Conservation (phyloP, 2,888 invertebrate species). For the Malthinus seriepunctatus region DNA sequence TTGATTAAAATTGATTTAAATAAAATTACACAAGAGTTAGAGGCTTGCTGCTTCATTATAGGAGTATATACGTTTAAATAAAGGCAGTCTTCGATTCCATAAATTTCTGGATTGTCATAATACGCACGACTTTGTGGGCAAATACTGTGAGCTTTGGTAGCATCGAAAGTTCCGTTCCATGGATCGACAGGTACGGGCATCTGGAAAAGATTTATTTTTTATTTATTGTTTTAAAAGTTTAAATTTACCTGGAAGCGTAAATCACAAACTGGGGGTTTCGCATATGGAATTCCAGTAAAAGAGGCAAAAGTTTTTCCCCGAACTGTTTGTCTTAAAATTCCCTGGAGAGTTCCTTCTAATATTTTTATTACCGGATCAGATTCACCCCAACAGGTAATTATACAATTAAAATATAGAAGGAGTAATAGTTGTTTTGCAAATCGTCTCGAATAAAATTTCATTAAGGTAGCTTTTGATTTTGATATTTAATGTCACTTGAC, state of each 20-base stretch:
- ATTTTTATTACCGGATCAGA: neutral
- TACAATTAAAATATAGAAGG: no score
- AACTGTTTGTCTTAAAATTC: neutral
- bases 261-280: constrained; percentile 6
- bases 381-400: neutral
- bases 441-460: no score
- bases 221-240: no score
- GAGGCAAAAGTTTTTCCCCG: neutral
- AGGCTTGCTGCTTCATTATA: no score
- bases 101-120: constrained; percentile 49
- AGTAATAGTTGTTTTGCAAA: neutral
- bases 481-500: no score
- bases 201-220: no score
- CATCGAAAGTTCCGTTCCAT: constrained; percentile 68
- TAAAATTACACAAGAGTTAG: no score
- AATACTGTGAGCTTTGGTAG: constrained; percentile 65
- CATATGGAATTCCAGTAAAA: constrained; percentile 18
- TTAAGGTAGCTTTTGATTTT: no score
- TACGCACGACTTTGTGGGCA: constrained; percentile 79
- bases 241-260: constrained; percentile 12
- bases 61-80: constrained; percentile 76
- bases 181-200: constrained; percentile 64
- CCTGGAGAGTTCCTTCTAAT: constrained; percentile 7
- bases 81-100: constrained; percentile 83
- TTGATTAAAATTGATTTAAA: no score